Percentiles rank a stretch among this genome's conserved stretches.
phyloP scores from a whole-genome alignment of 2,797 vertebrate genomes.

The Tachyglossus aculeatus region DNA sequence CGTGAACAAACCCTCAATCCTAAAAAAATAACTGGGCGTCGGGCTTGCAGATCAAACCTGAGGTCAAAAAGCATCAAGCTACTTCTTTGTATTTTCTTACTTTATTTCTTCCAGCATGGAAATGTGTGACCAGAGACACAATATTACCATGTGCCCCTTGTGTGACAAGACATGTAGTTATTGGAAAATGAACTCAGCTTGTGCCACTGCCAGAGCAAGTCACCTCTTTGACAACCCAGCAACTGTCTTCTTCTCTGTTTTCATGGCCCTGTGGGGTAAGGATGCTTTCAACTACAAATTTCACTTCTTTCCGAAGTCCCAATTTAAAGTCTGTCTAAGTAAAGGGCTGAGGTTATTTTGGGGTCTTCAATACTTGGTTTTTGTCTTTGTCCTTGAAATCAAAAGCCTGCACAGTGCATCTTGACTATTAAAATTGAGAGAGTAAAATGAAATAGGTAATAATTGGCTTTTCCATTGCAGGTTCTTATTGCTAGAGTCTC shows the following conservation, averaged over 20 bases:
- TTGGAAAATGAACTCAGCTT: constrained; percentile 93
- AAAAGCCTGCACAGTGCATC: no score
- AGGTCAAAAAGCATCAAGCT: accelerated
- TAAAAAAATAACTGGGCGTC: no score
- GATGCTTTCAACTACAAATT: no score
- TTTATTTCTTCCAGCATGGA: constrained; percentile 85
- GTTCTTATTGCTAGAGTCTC: no score
- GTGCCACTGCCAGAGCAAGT: constrained; percentile 91
- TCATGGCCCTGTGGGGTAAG: constrained; percentile 98
- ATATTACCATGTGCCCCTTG: constrained; percentile 96
- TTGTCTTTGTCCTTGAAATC: no score
- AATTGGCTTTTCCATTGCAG: no score
- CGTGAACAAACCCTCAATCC: no score
- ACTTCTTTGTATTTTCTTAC: background rate
- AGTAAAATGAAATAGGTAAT: no score
- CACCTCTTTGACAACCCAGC: constrained; percentile 97
- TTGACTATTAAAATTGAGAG: no score
- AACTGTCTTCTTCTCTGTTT: constrained; percentile 97
- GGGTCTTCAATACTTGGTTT: no score
- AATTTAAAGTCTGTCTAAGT: background rate
- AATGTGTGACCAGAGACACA: constrained; percentile 90
- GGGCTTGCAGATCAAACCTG: background rate
- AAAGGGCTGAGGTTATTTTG: constrained; percentile 18
- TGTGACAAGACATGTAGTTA: constrained; percentile 94
- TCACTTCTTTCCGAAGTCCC: no score